Percentiles rank a stretch among this genome's conserved stretches.
phyloP scores from a whole-genome alignment of 2,888 invertebrate species.

The Sinotaia quadrata region DNA sequence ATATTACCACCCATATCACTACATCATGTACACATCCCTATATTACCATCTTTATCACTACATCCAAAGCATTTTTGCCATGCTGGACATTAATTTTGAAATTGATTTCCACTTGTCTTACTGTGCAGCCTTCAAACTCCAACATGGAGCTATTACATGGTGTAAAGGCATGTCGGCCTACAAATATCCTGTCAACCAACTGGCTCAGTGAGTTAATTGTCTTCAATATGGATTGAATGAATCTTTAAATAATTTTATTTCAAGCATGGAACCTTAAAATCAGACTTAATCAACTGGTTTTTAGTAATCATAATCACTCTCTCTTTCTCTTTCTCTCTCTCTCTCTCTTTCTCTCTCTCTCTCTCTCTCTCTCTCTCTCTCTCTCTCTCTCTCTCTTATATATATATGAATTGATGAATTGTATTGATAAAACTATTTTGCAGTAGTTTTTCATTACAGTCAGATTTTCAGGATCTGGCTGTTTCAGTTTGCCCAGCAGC shows the following conservation, averaged over 20 bases:
- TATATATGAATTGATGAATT: not conserved
- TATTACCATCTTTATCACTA: too few relatives aligned
- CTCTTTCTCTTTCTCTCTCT: not conserved
- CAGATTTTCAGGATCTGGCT: too few relatives aligned
- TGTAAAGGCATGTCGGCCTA: constrained; percentile 87
- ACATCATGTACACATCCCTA: too few relatives aligned
- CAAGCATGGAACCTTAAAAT: not conserved
- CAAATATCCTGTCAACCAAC: constrained; percentile 93
- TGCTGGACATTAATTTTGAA: not conserved
- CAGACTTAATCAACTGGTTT: not conserved
- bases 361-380: not conserved
- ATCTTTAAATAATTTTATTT: not conserved
- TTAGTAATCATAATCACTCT: not conserved
- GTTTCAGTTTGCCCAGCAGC: too few relatives aligned
- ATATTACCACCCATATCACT: too few relatives aligned
- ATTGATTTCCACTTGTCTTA: not conserved
- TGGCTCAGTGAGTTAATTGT: constrained; percentile 86
- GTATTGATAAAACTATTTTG: not conserved
- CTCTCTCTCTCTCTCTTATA: not conserved
- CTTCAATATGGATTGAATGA: not conserved
- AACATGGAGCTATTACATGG: constrained; percentile 83
- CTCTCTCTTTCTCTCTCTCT: not conserved
- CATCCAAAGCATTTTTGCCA: not conserved
- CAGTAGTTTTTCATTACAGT: too few relatives aligned
- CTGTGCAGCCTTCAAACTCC: constrained; percentile 69